phyloP scores from a whole-genome alignment of 2,797 vertebrate species.

The Mus spretus region DNA sequence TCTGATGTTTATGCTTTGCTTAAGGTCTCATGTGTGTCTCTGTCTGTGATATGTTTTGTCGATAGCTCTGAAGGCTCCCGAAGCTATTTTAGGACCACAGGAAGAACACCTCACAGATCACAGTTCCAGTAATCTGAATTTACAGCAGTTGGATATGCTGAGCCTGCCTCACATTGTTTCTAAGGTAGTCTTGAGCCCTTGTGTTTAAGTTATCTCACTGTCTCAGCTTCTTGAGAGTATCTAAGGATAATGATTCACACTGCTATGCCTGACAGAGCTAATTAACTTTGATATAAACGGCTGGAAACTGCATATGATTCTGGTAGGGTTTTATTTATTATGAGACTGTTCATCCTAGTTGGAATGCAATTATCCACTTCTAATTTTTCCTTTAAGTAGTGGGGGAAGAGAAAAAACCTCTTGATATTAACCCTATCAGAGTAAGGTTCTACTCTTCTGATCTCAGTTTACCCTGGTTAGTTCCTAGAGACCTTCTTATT shows the following conservation, averaged over 20 bases:
- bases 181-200: not conserved
- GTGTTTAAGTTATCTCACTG: not conserved
- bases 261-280: not conserved
- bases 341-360: not conserved
- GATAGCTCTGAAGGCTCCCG: not conserved
- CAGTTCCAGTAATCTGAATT: not conserved
- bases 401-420: not conserved
- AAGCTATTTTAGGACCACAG: not conserved
- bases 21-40: not conserved
- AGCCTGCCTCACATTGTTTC: not conserved
- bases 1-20: not conserved
- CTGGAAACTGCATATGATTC: not conserved
- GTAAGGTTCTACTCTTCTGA: not conserved
- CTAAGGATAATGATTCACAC: not conserved
- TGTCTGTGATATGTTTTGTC: not conserved
- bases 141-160: not conserved
- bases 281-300: not conserved
- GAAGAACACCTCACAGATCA: not conserved
- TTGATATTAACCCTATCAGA: not conserved
- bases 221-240: not conserved
- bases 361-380: not conserved
- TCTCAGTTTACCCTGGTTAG: not conserved
- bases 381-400: not conserved
- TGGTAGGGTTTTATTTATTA: not conserved
- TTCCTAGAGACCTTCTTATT: too few species aligned